Percentiles rank a stretch among this genome's conserved stretches.
These are phyloP conservation scores for Dilophus febrilis DNA, from an alignment of 2,888 invertebrate species.

Conservation along the genomic window DNA sequence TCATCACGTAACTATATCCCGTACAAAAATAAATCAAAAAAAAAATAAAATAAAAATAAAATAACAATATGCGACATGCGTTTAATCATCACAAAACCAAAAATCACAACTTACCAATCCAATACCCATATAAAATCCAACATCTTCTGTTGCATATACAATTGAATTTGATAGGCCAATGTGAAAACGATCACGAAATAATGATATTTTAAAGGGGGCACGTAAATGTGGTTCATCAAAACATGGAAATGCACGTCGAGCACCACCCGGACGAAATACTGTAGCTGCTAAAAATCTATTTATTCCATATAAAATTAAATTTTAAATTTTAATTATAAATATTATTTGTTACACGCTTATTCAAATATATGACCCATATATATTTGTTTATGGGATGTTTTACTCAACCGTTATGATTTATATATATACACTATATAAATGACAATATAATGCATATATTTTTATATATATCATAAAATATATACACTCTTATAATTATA, in stretches of 20 bases:
- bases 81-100: background rate
- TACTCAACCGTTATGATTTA: no score
- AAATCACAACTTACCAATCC: constrained; percentile 40
- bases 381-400: no score
- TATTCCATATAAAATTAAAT: no score
- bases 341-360: no score
- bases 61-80: background rate
- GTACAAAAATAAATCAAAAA: background rate
- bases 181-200: constrained; percentile 60
- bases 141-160: constrained; percentile 50
- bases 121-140: constrained; percentile 62
- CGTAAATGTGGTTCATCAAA: constrained; percentile 68
- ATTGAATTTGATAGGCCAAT: constrained; percentile 62
- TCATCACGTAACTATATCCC: constrained; percentile 47
- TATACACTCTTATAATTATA: no score
- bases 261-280: constrained; percentile 60
- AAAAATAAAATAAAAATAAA: background rate
- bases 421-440: no score
- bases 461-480: no score
- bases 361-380: no score
- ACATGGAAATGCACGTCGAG: constrained; percentile 62
- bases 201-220: constrained; percentile 59
- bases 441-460: no score
- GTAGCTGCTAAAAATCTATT: constrained; percentile 55
- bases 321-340: no score